Evolutionary conservation across 1,140 invertebrate species (phyloP).

Genomic region (Danaus melanippus): DNA sequence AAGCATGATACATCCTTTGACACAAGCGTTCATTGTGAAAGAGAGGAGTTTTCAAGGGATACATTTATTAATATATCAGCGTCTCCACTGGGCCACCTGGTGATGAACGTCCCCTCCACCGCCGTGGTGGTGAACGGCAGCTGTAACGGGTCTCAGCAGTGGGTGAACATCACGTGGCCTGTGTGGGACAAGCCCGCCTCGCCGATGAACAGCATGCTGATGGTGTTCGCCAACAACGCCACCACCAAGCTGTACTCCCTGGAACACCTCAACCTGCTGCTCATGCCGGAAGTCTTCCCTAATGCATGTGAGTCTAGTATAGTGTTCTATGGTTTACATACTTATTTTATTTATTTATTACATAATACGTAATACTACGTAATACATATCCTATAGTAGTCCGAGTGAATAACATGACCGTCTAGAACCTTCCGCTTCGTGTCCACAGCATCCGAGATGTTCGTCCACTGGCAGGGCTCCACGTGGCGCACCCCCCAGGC

Average conservation of each 20-base stretch:
- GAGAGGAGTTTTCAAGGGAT: too few species aligned
- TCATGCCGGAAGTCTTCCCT: conserved; percentile 36
- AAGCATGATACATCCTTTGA: too few species aligned
- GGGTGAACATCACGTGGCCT: conserved; percentile 65
- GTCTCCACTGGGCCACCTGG: conserved; percentile 32
- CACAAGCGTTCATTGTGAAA: too few species aligned
- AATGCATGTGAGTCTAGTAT: conserved; percentile 43
- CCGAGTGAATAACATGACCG: background rate
- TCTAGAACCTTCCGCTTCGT: conserved; percentile 14
- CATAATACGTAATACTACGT: too few species aligned
- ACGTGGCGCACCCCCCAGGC: conserved; percentile 71
- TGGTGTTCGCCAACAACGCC: conserved; percentile 67
- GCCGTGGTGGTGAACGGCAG: conserved; percentile 49
- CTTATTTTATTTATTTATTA: too few species aligned
- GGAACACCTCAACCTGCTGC: conserved; percentile 36
- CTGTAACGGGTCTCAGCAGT: conserved; percentile 61
- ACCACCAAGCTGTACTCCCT: conserved; percentile 53
- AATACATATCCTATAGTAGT: conserved; percentile 1
- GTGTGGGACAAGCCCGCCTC: conserved; percentile 22
- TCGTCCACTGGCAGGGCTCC: conserved; percentile 62
- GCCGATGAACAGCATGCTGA: conserved; percentile 38
- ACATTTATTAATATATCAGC: conserved; percentile 16
- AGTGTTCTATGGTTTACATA: background rate
- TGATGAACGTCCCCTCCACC: conserved; percentile 64
- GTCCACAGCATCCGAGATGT: conserved; percentile 49